Conservation (phyloP, 2,113 vertebrate species). For the Tinamus guttatus region DNA sequence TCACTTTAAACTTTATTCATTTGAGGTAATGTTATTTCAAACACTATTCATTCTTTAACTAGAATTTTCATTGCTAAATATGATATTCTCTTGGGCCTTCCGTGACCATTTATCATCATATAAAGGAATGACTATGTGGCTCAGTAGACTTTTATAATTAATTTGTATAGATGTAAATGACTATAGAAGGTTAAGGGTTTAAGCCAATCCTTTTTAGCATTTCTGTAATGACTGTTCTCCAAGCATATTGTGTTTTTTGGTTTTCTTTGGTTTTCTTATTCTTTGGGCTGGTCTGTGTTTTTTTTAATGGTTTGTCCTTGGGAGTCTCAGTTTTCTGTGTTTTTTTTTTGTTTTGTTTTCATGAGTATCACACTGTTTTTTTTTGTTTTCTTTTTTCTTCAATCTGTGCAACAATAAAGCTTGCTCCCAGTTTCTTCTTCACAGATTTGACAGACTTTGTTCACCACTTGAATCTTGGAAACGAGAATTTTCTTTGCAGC, state of each 20-base stretch:
- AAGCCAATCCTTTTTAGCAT: background rate
- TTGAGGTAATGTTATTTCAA: background rate
- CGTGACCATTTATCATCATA: background rate
- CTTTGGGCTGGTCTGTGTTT: background rate
- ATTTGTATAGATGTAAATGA: background rate
- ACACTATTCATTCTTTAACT: background rate
- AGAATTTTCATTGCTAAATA: background rate
- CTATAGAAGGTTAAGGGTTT: background rate
- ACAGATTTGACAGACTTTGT: background rate
- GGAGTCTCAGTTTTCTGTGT: background rate
- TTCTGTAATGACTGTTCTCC: background rate
- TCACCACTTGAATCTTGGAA: background rate
- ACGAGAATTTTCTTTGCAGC: background rate
- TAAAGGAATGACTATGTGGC: background rate
- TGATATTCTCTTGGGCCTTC: background rate
- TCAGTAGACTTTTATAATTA: background rate
- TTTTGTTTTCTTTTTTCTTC: background rate
- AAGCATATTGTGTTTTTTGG: background rate
- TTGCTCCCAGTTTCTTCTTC: background rate
- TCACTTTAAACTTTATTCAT: background rate
- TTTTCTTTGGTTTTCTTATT: background rate
- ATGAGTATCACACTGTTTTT: background rate
- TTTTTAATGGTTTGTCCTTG: background rate
- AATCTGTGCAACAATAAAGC: background rate
- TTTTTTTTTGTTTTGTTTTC: background rate